Evolutionary conservation across 1,140 invertebrate species (phyloP).

Genomic region (Eurosta solidaginis): DNA sequence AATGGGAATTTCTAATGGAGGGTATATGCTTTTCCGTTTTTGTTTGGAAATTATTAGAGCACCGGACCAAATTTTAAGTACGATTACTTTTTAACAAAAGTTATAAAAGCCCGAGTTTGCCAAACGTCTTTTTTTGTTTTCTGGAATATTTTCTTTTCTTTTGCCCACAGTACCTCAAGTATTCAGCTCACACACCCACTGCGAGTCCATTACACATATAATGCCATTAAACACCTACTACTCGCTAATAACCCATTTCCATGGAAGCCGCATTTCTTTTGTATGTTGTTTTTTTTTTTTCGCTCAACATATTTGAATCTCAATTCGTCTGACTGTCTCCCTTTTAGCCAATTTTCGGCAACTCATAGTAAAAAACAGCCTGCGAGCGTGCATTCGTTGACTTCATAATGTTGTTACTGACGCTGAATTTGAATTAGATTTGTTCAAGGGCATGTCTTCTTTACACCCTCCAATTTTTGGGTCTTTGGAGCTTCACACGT

Average conservation of each 20-base stretch:
- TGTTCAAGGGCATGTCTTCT: constrained; percentile 29
- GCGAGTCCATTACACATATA: background rate
- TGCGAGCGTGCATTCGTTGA: background rate
- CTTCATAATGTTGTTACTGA: background rate
- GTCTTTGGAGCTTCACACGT: no score
- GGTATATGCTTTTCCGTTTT: no score
- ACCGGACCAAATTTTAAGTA: no score
- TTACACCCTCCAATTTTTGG: background rate
- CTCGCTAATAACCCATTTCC: background rate
- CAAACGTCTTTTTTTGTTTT: no score
- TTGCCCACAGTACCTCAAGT: background rate
- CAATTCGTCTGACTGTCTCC: background rate
- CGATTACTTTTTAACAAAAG: no score
- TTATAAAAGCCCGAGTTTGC: no score
- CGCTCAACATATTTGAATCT: background rate
- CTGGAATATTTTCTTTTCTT: background rate
- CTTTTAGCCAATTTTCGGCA: background rate
- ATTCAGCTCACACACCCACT: background rate
- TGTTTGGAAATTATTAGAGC: no score
- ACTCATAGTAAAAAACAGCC: background rate
- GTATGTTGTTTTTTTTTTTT: no score
- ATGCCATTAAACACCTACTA: constrained; percentile 8
- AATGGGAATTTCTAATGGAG: no score
- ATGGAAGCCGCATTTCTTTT: background rate
- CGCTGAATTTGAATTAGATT: constrained; percentile 58